phyloP scores from a whole-genome alignment of 2,888 invertebrate species.

The Reticulitermes lucifugus region DNA sequence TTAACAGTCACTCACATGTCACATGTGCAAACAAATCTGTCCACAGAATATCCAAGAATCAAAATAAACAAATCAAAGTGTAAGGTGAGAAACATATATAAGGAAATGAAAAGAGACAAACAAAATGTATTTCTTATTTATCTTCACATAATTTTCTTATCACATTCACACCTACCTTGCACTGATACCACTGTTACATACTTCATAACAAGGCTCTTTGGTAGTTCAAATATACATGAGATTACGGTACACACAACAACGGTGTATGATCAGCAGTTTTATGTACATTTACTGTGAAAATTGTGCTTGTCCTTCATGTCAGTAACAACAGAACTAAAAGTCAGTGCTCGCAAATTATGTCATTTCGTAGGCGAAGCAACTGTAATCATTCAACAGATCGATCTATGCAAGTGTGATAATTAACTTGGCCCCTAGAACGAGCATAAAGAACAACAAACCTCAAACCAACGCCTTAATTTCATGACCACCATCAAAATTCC shows the following conservation, averaged over 20 bases:
- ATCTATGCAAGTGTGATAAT: not conserved
- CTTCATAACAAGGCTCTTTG: not conserved
- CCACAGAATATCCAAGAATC: no score
- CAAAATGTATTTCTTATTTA: no score
- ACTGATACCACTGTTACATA: not conserved
- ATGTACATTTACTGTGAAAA: not conserved
- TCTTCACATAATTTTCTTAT: no score
- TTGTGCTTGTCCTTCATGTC: not conserved
- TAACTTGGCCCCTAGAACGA: not conserved
- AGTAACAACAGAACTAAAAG: not conserved
- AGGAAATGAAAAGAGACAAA: no score
- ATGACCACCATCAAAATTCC: not conserved
- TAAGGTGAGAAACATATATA: no score
- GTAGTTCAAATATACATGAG: constrained; percentile 4
- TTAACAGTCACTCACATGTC: no score
- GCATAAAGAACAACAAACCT: not conserved
- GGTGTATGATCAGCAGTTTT: not conserved
- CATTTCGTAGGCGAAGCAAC: not conserved
- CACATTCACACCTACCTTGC: not conserved
- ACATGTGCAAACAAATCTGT: no score
- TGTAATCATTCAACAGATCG: not conserved
- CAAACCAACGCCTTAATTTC: not conserved
- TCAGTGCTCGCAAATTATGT: not conserved
- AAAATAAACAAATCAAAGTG: no score
- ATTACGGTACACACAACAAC: not conserved